These are phyloP conservation scores for Chesias legatella DNA, from an alignment of 2,888 invertebrate genomes.

Conservation along the genomic window DNA sequence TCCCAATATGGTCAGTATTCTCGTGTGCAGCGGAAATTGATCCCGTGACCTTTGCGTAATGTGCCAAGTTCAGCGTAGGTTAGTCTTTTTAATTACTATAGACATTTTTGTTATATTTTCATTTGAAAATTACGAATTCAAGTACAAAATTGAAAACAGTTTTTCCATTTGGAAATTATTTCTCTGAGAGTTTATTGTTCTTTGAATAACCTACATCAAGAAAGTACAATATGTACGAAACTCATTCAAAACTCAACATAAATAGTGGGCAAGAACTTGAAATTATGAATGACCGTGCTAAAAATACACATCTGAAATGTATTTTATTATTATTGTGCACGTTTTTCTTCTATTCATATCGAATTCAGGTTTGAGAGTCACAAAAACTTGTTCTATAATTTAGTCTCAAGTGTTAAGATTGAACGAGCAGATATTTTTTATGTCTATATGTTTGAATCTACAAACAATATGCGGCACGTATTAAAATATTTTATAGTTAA, in stretches of 20 bases:
- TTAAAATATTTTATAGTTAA: no score
- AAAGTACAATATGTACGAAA: background rate
- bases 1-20: no score
- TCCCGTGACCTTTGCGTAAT: no score
- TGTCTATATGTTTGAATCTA: slow-evolving; percentile 1
- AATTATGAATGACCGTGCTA: slow-evolving; percentile 8
- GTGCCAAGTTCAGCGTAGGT: no score
- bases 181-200: background rate
- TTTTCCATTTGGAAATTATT: background rate
- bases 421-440: slow-evolving; percentile 5
- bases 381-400: slow-evolving; percentile 6
- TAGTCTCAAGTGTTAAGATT: slow-evolving; percentile 11
- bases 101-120: no score
- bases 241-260: background rate
- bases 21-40: no score
- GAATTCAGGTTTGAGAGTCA: slow-evolving; percentile 1
- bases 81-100: no score
- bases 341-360: slow-evolving; percentile 5
- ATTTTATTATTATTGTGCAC: slow-evolving; percentile 4
- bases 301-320: background rate
- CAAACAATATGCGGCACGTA: background rate
- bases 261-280: slow-evolving; percentile 1
- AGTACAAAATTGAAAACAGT: no score
- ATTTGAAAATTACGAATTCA: no score
- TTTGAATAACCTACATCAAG: background rate